A percentile compares a stretch with the other conserved stretches of the same genome.
These are phyloP conservation scores for Cremastobaeus sp. DNA, from an alignment of 2,888 invertebrate genomes.

Conservation along the genomic window DNA sequence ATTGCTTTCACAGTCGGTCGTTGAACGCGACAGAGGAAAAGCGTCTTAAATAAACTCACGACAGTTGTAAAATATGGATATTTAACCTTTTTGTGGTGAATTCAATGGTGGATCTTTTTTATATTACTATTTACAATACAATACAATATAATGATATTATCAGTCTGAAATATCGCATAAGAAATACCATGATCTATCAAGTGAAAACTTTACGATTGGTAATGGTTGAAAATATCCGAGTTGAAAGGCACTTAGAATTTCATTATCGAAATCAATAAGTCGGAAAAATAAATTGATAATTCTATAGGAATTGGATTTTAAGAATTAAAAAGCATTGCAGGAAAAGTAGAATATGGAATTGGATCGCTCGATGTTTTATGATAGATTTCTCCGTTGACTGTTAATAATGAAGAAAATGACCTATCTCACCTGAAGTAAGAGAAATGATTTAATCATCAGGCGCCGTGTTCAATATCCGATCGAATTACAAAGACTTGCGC, in stretches of 20 bases:
- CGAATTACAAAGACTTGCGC: slow-evolving; percentile 44
- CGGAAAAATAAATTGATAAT: too few relatives aligned
- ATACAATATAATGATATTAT: too few relatives aligned
- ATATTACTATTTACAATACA: background rate
- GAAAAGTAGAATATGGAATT: background rate
- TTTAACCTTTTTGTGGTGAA: too few relatives aligned
- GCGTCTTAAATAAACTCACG: slow-evolving; percentile 43
- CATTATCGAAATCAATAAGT: background rate
- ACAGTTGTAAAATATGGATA: too few relatives aligned
- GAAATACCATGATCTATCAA: too few relatives aligned
- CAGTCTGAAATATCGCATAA: too few relatives aligned
- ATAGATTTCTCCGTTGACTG: slow-evolving; percentile 19
- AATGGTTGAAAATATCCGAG: too few relatives aligned
- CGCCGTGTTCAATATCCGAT: slow-evolving; percentile 54
- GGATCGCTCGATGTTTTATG: slow-evolving; percentile 18
- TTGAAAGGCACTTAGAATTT: too few relatives aligned
- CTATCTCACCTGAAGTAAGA: slow-evolving; percentile 44
- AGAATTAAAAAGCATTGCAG: background rate
- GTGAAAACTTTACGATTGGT: too few relatives aligned
- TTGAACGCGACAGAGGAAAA: slow-evolving; percentile 33
- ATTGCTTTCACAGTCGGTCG: slow-evolving; percentile 53
- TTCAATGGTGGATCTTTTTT: background rate
- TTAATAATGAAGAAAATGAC: slow-evolving; percentile 51
- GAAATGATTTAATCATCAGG: slow-evolving; percentile 59
- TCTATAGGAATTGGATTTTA: too few relatives aligned